Conservation (phyloP, 64 coral and sea anemone genomes). For the Astreopora myriophthalma region DNA sequence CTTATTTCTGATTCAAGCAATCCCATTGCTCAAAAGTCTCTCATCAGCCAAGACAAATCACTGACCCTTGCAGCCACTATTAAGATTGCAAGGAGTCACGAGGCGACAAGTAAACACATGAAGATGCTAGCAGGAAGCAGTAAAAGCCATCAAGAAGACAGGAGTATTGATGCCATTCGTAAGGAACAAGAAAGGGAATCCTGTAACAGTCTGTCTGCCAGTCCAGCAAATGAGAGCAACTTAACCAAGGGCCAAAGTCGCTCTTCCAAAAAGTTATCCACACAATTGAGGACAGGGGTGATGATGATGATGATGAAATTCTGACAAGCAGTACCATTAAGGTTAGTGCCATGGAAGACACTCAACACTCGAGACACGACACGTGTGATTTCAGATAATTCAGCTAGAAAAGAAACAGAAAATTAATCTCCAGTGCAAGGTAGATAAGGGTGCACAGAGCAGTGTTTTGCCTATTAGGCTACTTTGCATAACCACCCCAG, state of each 20-base stretch:
- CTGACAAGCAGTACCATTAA: not conserved
- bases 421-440: constrained; percentile 13
- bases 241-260: not conserved
- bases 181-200: not conserved
- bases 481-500: not conserved
- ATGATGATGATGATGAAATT: not conserved
- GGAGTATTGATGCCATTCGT: not conserved
- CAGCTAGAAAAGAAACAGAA: too few relatives aligned
- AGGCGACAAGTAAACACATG: not conserved
- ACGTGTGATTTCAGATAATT: not conserved
- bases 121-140: not conserved
- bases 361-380: too few relatives aligned
- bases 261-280: not conserved
- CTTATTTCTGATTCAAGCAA: too few relatives aligned
- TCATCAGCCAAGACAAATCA: not conserved
- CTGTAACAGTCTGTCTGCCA: not conserved
- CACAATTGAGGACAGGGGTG: not conserved
- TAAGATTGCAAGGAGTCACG: not conserved
- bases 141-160: not conserved
- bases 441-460: constrained; percentile 14
- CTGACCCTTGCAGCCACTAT: not conserved
- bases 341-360: not conserved
- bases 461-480: constrained; percentile 12
- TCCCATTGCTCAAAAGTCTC: not conserved
- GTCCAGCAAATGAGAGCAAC: not conserved